Evolutionary conservation across 30 jellyfish, hydroid and myxozoan species (phyloP), one percentile per base, ranked within the genome.

Genomic region (Clytia hemisphaerica): DNA sequence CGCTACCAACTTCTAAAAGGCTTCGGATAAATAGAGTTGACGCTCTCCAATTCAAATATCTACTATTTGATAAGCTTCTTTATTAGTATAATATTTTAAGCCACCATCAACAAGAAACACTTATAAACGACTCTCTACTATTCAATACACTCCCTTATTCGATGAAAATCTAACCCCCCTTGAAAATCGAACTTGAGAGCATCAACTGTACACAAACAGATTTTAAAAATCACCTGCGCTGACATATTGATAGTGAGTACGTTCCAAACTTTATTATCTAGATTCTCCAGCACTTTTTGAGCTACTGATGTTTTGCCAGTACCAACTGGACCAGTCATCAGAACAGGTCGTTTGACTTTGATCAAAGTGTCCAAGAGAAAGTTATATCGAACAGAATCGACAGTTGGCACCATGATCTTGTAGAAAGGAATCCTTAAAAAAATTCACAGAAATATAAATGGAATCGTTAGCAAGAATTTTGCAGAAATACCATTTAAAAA

Each of bases 291-390:
- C 12, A 83, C 94, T 74, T 75, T 73, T 66, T 88, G 95, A 44
- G 93, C 92, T 27, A 88, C 97, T 14, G 97, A 88, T 50, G 97
- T 88, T 68, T 88, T 88, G 22, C 97, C 97, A 4, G 97, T 88
- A 2, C 97, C 97, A n/a, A 88, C 97, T 15, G 94, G 97, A n/a
- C 97, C 97, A 32, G 97, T 80, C 4, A 88, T 70, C 36, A 88
- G 75, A 2, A 88, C 89, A 7, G 97, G 97, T 15, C 85, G 85
- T 22, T 71, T 80, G 0, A 87, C 94, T 14, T 80, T 81, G 61
- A 79, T 84, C 48, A 88, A 54, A 22, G 83, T 78, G 6, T 83
- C 76, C 9, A 88, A 82, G 76, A 88, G 54, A 72, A 88, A 88
- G 49, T 88, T 73, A 71, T 88, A 88, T 40, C 97, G 93, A n/a